phyloP scores from a whole-genome alignment of 1,140 invertebrate genomes.

The Eciton burchellii region DNA sequence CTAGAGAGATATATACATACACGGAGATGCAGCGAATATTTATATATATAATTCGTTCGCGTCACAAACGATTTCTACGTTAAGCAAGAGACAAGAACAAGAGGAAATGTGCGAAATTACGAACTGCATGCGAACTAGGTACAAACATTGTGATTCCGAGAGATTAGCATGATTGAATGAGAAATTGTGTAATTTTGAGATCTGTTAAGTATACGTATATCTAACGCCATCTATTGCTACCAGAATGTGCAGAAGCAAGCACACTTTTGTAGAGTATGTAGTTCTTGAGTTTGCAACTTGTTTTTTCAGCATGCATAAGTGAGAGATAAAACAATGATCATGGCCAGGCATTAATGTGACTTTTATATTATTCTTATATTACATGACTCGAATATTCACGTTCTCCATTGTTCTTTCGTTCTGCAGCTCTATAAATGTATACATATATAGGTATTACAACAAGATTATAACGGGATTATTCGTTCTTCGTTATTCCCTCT shows the following conservation, averaged over 20 bases:
- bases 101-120: constrained; percentile 27
- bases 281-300: constrained; percentile 45
- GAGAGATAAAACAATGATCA: constrained; percentile 45
- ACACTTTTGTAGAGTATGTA: constrained; percentile 67
- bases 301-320: constrained; percentile 4
- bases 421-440: constrained; percentile 54
- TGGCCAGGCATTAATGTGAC: constrained; percentile 51
- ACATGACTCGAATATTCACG: constrained; percentile 41
- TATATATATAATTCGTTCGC: constrained; percentile 51
- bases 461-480: constrained; percentile 26
- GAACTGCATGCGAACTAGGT: constrained; percentile 55
- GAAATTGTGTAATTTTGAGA: constrained; percentile 68
- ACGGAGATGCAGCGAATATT: constrained; percentile 48
- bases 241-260: constrained; percentile 36
- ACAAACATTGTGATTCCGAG: constrained; percentile 69
- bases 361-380: constrained; percentile 57
- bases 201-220: constrained; percentile 50
- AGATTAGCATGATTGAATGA: constrained; percentile 49
- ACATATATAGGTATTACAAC: constrained; percentile 56
- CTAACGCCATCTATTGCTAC: background rate
- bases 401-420: constrained; percentile 55
- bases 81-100: background rate
- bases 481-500: background rate
- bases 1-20: constrained; percentile 42
- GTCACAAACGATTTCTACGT: constrained; percentile 37